Evolutionary conservation across 2,888 invertebrate species (phyloP).

Genomic region (Brachynemurus nebulosus): DNA sequence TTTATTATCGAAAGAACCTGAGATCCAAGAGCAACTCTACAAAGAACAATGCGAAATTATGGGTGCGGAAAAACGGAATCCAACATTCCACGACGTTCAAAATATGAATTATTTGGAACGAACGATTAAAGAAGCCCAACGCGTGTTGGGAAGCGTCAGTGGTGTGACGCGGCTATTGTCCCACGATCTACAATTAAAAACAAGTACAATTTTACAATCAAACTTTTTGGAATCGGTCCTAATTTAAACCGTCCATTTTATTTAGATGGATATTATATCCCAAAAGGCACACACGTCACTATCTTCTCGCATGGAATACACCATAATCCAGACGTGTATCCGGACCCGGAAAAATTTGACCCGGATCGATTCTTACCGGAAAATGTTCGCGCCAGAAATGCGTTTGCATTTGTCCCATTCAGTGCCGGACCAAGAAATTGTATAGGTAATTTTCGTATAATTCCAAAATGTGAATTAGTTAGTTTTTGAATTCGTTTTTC

Average conservation of each 20-base stretch:
- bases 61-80: not conserved
- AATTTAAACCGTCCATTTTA: too few species aligned
- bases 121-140: constrained; percentile 2
- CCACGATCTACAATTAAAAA: too few species aligned
- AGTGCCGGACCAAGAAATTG: constrained; percentile 26
- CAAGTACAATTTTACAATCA: too few species aligned
- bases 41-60: constrained; percentile 1
- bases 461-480: too few species aligned
- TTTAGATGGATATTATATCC: too few species aligned
- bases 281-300: too few species aligned
- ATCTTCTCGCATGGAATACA: constrained; percentile 26
- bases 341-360: constrained; percentile 32
- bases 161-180: too few species aligned
- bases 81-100: constrained; percentile 4
- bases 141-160: too few species aligned
- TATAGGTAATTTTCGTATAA: constrained; percentile 24
- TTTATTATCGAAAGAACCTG: not conserved
- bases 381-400: constrained; percentile 25
- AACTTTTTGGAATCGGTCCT: too few species aligned
- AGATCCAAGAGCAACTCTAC: not conserved
- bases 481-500: not conserved
- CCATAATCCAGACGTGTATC: constrained; percentile 27
- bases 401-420: constrained; percentile 26
- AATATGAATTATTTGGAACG: constrained; percentile 2
- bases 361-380: constrained; percentile 33